Conservation (phyloP, 2,888 invertebrate genomes). For the Eulithis testata region DNA sequence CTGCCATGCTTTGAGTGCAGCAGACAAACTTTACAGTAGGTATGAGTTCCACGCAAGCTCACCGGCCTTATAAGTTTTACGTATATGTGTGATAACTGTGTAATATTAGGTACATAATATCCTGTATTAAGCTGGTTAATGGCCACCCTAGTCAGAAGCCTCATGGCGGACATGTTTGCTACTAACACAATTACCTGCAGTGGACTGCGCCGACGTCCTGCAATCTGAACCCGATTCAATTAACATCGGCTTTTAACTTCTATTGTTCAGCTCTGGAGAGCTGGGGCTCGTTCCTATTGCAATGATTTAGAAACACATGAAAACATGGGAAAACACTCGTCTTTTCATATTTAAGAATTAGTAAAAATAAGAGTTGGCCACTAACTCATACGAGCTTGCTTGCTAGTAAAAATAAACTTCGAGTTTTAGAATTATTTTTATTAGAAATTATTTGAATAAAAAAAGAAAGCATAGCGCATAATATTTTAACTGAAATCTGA, state of each 20-base stretch:
- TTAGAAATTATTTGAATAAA: too few species aligned
- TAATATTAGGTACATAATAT: neutral
- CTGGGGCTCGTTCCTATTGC: neutral
- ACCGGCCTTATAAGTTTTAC: too few species aligned
- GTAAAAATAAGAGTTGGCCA: too few species aligned
- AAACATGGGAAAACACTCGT: neutral
- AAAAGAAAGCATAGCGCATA: too few species aligned
- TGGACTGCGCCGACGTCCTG: constrained; percentile 64
- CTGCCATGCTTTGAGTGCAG: too few species aligned
- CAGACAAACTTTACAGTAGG: too few species aligned
- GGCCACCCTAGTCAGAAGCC: constrained; percentile 22
- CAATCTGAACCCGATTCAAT: constrained; percentile 81
- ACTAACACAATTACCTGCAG: constrained; percentile 73
- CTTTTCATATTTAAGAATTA: neutral
- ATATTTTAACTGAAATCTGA: too few species aligned
- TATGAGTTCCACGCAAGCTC: too few species aligned
- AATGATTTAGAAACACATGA: constrained; percentile 7
- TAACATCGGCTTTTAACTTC: constrained; percentile 78
- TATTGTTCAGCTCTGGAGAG: constrained; percentile 51
- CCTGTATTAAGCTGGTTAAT: neutral
- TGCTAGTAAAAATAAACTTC: too few species aligned
- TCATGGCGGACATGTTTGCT: constrained; percentile 51
- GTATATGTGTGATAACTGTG: too few species aligned
- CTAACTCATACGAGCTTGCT: too few species aligned
- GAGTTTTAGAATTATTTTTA: too few species aligned